Evolutionary conservation across 2,888 invertebrate genomes (phyloP).

Genomic region (Acleris emargana): DNA sequence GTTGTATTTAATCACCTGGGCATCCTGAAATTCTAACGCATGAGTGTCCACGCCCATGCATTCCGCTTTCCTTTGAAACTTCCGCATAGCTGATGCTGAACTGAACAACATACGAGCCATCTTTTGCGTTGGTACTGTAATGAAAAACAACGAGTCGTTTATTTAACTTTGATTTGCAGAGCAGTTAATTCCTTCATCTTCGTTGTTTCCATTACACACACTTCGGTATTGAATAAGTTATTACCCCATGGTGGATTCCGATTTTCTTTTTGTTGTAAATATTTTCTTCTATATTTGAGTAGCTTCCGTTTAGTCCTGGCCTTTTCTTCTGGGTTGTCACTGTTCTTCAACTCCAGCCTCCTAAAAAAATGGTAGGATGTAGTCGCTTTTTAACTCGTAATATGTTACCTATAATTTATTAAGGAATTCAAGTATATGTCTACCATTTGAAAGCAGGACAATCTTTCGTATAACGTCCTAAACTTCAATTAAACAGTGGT

Average conservation of each 20-base stretch:
- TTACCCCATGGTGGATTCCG: slow-evolving; percentile 94
- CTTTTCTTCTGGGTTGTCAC: slow-evolving; percentile 87
- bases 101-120: slow-evolving; percentile 96
- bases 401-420: background rate
- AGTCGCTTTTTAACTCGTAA: background rate
- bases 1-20: slow-evolving; percentile 80
- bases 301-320: slow-evolving; percentile 91
- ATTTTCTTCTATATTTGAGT: slow-evolving; percentile 93
- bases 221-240: background rate
- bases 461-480: no score
- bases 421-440: no score
- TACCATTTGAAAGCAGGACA: no score
- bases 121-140: slow-evolving; percentile 95
- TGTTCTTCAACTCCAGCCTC: slow-evolving; percentile 84
- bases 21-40: slow-evolving; percentile 91
- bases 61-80: slow-evolving; percentile 92
- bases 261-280: slow-evolving; percentile 88
- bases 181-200: background rate
- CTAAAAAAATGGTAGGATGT: slow-evolving; percentile 45
- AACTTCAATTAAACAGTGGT: background rate
- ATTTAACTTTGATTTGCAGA: background rate
- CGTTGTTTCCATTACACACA: background rate
- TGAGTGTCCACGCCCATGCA: slow-evolving; percentile 95
- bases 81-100: slow-evolving; percentile 93
- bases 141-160: background rate